A percentile compares a stretch with the other conserved stretches of the same genome.
phyloP scores from a whole-genome alignment of 2,797 vertebrate species.

The Staurois parvus region DNA sequence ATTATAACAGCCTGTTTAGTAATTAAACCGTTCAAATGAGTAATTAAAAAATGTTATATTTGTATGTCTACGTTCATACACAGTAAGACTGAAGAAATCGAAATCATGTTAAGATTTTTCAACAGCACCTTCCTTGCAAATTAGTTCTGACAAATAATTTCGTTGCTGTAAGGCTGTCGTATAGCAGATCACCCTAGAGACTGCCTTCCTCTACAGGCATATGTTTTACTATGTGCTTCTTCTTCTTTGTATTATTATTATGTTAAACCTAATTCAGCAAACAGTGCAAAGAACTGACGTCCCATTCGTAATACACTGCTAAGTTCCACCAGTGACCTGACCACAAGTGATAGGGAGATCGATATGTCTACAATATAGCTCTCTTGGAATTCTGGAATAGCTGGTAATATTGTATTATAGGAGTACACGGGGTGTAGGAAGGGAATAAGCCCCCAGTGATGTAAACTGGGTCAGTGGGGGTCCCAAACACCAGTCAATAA shows the following conservation, averaged over 20 bases:
- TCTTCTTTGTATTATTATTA: not conserved
- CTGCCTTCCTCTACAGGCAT: not conserved
- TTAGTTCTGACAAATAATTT: not conserved
- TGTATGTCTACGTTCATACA: not conserved
- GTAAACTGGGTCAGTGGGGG: slow-evolving; percentile 7
- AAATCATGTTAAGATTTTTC: not conserved
- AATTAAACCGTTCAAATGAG: not conserved
- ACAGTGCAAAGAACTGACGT: not conserved
- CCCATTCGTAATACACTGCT: not conserved
- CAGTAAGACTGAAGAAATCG: not conserved
- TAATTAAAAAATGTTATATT: not conserved
- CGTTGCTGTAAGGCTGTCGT: slow-evolving; percentile 1
- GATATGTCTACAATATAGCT: slow-evolving; percentile 2
- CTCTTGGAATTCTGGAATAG: not conserved
- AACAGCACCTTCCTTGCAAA: not conserved
- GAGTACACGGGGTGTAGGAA: not conserved
- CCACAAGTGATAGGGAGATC: slow-evolving; percentile 6
- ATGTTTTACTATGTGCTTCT: not conserved
- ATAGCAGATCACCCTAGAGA: not conserved
- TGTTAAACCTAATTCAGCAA: not conserved
- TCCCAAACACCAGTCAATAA: slow-evolving; percentile 20
- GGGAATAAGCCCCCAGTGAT: slow-evolving; percentile 9
- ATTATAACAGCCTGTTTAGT: not conserved
- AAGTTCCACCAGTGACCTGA: not conserved
- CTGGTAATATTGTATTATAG: not conserved